These are phyloP conservation scores for Caenorhabditis tropicalis DNA, from an alignment of 1,140 invertebrate species.

Conservation along the genomic window DNA sequence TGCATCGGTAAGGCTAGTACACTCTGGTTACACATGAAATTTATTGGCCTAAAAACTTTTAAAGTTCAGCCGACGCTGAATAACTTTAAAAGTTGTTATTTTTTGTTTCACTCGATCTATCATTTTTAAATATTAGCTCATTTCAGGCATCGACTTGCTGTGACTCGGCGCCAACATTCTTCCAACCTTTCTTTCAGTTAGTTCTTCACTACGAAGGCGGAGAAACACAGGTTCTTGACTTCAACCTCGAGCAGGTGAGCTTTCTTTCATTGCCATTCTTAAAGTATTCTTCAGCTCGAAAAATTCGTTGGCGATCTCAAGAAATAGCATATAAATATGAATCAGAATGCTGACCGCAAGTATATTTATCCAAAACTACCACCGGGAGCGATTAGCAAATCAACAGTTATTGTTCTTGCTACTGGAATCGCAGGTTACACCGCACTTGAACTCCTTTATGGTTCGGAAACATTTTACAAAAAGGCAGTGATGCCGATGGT, in stretches of 20 bases:
- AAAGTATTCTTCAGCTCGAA: not conserved
- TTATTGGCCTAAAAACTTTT: not conserved
- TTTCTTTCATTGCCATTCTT: not conserved
- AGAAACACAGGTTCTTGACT: conserved; percentile 19
- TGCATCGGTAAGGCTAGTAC: not conserved
- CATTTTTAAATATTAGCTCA: not conserved
- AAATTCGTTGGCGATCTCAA: conserved; percentile 18
- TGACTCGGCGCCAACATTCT: conserved; percentile 18
- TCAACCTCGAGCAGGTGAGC: not conserved
- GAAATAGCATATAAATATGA: not conserved
- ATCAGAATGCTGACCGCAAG: not conserved
- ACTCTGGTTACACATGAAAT: not conserved
- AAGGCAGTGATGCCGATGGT: conserved; percentile 64
- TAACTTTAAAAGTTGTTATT: not conserved
- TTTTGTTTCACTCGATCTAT: not conserved
- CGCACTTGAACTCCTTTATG: conserved; percentile 55
- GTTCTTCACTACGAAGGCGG: conserved; percentile 45
- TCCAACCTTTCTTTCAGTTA: conserved; percentile 11
- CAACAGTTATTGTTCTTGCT: conserved; percentile 53
- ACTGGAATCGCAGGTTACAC: conserved; percentile 51
- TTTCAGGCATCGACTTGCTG: not conserved
- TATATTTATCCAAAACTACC: conserved; percentile 61
- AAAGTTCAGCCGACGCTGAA: not conserved
- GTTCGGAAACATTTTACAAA: conserved; percentile 68
- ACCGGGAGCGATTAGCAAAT: conserved; percentile 62